A percentile compares a stretch with the other conserved stretches of the same genome.
phyloP scores from a whole-genome alignment of 2,113 vertebrate species.

The Chroicocephalus ridibundus region DNA sequence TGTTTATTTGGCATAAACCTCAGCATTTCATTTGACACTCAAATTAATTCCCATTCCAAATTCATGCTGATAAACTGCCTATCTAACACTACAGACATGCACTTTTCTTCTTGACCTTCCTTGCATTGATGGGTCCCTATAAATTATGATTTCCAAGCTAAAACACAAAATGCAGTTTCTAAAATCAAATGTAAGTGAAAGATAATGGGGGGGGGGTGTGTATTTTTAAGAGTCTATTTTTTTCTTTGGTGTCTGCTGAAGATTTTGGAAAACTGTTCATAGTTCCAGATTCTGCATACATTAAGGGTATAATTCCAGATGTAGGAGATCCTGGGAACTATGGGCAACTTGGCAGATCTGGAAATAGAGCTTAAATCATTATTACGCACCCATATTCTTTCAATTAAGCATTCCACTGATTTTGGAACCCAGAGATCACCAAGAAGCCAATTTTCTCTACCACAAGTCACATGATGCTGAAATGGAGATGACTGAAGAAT shows the following conservation, averaged over 20 bases:
- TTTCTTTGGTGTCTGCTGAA: background rate
- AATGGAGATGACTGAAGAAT: conserved; percentile 19
- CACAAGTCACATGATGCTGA: background rate
- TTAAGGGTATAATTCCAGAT: background rate
- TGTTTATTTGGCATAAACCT: background rate
- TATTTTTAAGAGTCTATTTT: background rate
- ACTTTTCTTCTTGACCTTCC: background rate
- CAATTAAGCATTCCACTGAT: background rate
- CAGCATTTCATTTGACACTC: background rate
- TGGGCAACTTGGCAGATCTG: background rate
- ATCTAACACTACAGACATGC: background rate
- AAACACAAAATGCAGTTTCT: background rate
- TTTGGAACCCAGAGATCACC: background rate
- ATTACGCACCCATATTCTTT: background rate
- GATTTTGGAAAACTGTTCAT: background rate
- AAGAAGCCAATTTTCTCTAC: conserved; percentile 3
- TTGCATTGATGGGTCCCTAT: background rate
- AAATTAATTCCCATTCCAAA: background rate
- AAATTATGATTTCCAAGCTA: background rate
- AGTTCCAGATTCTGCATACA: background rate
- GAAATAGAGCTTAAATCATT: background rate
- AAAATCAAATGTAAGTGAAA: background rate
- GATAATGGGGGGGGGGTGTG: background rate
- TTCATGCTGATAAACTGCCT: background rate
- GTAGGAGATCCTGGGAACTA: background rate